Base-by-base conservation (phyloP, 2,888 invertebrate genomes). In the Periphyllus acericola region DNA sequence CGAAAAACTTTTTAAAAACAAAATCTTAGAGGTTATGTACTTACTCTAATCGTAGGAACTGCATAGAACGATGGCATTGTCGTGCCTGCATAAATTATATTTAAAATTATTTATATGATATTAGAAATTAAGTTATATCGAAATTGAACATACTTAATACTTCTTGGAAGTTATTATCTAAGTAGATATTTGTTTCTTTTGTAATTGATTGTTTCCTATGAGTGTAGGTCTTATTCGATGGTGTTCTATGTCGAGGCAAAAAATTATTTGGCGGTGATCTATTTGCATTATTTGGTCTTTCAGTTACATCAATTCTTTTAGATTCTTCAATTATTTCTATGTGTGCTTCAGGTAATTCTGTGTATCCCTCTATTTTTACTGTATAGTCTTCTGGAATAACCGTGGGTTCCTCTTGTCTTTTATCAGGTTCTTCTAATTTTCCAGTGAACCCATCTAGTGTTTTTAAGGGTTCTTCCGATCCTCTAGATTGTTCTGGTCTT, bases 41-140 rank as follows among this genome's bases (percentile, higher is more conserved):
- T 85, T n/a, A 85, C 84, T 52, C 84, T 66, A 34, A 68, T 34
- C 32, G 19, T 34, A 11, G 84, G 84, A 68, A 68, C 76, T 46
- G 66, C n/a, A 34, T 85, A 78, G 11, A 78, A 78, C 9, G 71
- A 32, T 32, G 76, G 32, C 46, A 40, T 66, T 76, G 32, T 68
- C 9, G 76, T 78, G 11, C 9, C 84, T 85, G 60, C 25, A 60
- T 21, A 68, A 29, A 29, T 46, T 40, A 52, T 29, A 75, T 66
- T 55, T 52, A 72, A 74, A 1, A 80, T 66, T 19, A 52, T 32
- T 60, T 60, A 46, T 14, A 46, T 60, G 3, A 71, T 32, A 71
- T 71, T 29, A n/a, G 71, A 71, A 29, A 11, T 46, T 40, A 80
- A 60, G 0, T 34, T 25, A 36, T 21, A 6, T 21, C 32, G 4